Conservation (phyloP, 1,140 invertebrate species). For the Formica exsecta region DNA sequence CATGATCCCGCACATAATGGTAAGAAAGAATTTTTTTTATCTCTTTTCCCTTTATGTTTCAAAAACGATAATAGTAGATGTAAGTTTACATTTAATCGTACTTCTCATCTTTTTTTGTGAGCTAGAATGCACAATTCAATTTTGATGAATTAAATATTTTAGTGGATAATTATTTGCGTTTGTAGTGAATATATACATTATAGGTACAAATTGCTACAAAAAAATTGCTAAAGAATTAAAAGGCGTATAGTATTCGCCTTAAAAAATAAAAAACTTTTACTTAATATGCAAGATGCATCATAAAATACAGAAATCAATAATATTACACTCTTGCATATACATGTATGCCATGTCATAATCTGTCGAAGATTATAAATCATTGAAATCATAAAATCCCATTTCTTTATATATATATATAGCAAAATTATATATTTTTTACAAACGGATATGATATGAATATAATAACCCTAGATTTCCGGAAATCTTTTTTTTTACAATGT, state of each 20-base stretch:
- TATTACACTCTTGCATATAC: conserved; percentile 34
- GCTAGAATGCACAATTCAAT: conserved; percentile 17
- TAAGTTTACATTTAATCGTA: conserved; percentile 4
- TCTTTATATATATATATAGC: not conserved
- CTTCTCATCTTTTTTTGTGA: conserved; percentile 20
- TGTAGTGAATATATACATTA: conserved; percentile 2
- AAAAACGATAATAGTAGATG: conserved; percentile 4
- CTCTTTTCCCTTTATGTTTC: not conserved
- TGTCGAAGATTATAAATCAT: conserved; percentile 33
- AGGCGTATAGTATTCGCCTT: not conserved
- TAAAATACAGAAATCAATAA: conserved; percentile 26
- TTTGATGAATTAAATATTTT: conserved; percentile 33
- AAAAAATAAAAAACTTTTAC: conserved; percentile 12
- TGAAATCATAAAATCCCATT: not conserved
- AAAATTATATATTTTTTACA: conserved; percentile 18
- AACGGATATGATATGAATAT: not conserved
- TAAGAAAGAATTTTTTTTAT: not conserved
- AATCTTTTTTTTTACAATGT: not conserved
- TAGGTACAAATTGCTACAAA: conserved; percentile 20
- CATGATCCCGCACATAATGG: not conserved
- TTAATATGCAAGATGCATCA: not conserved
- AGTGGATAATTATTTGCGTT: conserved; percentile 7
- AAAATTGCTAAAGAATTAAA: not conserved
- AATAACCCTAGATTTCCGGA: not conserved
- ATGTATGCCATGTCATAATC: conserved; percentile 9